These are phyloP conservation scores for Esox masquinongy DNA, from an alignment of 2,797 vertebrate genomes.

Conservation along the genomic window DNA sequence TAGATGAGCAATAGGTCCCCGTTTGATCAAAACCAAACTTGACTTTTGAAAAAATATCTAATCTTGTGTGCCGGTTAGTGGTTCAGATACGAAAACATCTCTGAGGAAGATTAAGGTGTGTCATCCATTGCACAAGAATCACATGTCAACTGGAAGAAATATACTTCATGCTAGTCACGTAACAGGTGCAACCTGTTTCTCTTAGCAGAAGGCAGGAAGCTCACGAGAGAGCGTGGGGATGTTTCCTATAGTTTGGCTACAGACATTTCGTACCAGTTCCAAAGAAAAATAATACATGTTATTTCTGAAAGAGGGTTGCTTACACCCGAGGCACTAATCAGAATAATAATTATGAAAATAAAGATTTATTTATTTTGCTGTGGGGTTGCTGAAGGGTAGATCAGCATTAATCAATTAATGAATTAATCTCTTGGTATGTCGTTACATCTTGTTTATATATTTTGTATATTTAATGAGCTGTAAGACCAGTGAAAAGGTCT, in stretches of 20 bases:
- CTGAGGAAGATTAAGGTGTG: background rate
- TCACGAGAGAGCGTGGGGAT: background rate
- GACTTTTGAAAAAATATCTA: background rate
- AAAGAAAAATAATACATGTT: background rate
- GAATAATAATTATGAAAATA: too few relatives aligned
- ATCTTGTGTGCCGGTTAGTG: background rate
- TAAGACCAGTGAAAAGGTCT: background rate
- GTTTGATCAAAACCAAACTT: background rate
- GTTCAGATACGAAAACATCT: background rate
- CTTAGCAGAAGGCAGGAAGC: background rate
- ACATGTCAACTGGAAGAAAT: background rate
- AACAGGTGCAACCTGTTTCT: conserved; percentile 5
- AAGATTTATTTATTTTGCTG: too few relatives aligned
- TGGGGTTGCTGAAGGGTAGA: too few relatives aligned
- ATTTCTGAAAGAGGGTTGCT: background rate
- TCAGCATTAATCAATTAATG: too few relatives aligned
- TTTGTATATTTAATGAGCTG: background rate
- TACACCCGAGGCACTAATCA: too few relatives aligned
- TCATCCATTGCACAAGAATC: background rate
- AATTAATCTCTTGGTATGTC: too few relatives aligned
- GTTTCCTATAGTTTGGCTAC: background rate
- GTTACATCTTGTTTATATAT: background rate
- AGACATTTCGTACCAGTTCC: background rate
- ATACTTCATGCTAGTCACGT: background rate
- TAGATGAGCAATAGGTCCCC: background rate